Evolutionary conservation across 1,140 invertebrate genomes (phyloP).

Genomic region (Trachelipus rathkii): DNA sequence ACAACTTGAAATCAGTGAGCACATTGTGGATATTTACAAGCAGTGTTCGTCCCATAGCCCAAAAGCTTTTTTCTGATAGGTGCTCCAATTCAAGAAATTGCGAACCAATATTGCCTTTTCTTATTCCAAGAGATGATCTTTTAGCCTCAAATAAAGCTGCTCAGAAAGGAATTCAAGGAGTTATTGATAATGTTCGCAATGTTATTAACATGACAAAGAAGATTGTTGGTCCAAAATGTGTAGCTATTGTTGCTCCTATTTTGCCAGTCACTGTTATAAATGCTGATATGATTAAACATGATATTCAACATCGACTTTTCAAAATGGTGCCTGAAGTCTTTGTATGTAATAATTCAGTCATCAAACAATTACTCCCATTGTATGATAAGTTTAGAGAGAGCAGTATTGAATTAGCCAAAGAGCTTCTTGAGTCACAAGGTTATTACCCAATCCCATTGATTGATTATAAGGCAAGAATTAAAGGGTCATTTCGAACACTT

Average conservation of each 20-base stretch:
- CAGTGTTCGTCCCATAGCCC: background rate
- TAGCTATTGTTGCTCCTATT: background rate
- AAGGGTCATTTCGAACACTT: background rate
- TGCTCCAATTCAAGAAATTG: background rate
- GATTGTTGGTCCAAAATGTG: slow-evolving; percentile 2
- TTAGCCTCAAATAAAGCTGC: background rate
- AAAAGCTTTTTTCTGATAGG: background rate
- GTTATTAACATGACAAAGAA: background rate
- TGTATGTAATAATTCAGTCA: background rate
- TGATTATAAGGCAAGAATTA: background rate
- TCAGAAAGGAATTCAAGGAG: background rate
- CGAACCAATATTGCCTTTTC: background rate
- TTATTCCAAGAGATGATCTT: background rate
- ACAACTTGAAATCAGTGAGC: background rate
- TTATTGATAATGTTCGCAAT: background rate
- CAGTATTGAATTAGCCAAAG: background rate
- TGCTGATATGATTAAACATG: background rate
- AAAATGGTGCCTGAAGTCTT: background rate
- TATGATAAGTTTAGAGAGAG: background rate
- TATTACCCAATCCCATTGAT: background rate
- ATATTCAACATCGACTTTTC: background rate
- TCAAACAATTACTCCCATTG: background rate
- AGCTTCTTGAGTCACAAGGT: background rate
- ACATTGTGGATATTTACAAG: background rate
- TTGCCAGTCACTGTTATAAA: background rate